Percentiles rank a stretch among this genome's conserved stretches.
Conservation (phyloP, 35 echinoderm and acorn worm species). For the Ptychodera flava region DNA sequence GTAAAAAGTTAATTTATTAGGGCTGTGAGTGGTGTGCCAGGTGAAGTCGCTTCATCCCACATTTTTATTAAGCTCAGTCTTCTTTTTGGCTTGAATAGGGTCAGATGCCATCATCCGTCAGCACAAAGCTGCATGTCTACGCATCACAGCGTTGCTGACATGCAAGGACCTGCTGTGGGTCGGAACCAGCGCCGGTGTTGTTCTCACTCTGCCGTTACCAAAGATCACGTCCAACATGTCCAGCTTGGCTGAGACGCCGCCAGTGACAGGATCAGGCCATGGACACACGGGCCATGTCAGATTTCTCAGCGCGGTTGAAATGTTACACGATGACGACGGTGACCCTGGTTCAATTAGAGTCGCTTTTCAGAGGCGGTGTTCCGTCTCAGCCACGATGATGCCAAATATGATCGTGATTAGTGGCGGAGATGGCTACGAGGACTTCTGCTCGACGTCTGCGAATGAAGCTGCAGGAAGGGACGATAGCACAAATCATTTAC, state of each 20-base stretch:
- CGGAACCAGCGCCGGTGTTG: constrained; percentile 94
- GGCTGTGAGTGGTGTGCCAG: too few species aligned
- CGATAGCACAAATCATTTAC: constrained; percentile 94
- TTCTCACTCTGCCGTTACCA: constrained; percentile 86
- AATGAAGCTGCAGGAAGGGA: constrained; percentile 93
- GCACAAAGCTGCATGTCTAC: constrained; percentile 92
- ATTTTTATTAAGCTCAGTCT: background rate
- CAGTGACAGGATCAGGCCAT: constrained; percentile 71
- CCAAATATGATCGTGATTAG: constrained; percentile 93
- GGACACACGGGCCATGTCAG: constrained; percentile 96
- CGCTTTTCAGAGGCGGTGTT: constrained; percentile 32
- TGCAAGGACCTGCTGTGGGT: constrained; percentile 96
- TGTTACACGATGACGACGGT: constrained; percentile 10
- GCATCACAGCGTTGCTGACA: constrained; percentile 89
- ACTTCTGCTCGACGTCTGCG: constrained; percentile 78
- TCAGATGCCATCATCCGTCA: constrained; percentile 99
- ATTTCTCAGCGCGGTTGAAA: constrained; percentile 79
- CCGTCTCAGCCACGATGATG: constrained; percentile 24
- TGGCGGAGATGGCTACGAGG: constrained; percentile 95
- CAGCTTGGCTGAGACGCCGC: constrained; percentile 45
- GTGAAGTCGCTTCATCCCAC: too few species aligned
- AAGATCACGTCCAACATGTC: constrained; percentile 65
- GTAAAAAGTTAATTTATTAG: too few species aligned
- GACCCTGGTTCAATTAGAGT: background rate
- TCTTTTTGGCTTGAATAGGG: constrained; percentile 30